phyloP scores from a whole-genome alignment of 2,797 vertebrate species.

The Clarias fuscus region DNA sequence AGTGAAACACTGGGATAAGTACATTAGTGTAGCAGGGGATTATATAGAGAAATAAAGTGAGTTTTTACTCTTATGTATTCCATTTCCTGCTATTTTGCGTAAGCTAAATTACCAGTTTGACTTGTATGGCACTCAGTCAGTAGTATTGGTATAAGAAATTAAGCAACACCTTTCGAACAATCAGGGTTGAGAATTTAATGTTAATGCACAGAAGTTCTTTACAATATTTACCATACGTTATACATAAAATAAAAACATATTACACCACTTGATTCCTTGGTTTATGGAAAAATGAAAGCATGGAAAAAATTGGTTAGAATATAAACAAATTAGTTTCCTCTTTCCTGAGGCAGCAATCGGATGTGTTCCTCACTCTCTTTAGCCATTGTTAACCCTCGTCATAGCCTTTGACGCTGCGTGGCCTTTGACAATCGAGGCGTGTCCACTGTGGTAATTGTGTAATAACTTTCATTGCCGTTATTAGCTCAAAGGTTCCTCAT shows the following conservation, averaged over 20 bases:
- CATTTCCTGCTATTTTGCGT: too few relatives aligned
- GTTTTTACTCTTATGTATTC: too few relatives aligned
- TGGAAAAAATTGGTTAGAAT: neutral
- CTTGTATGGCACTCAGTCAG: too few relatives aligned
- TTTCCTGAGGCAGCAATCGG: neutral
- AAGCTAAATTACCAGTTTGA: too few relatives aligned
- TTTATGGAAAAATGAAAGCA: neutral
- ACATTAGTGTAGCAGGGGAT: too few relatives aligned
- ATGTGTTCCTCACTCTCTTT: neutral
- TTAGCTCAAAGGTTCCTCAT: constrained; percentile 53
- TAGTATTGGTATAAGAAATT: neutral
- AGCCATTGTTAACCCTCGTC: constrained; percentile 1
- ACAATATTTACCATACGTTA: neutral
- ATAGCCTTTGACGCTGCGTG: constrained; percentile 13
- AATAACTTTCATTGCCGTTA: constrained; percentile 50
- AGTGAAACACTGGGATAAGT: too few relatives aligned
- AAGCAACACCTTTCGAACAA: neutral
- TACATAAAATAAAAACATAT: neutral
- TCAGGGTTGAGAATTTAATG: neutral
- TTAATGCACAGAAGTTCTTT: neutral
- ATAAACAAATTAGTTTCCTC: neutral
- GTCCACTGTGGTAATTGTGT: constrained; percentile 40
- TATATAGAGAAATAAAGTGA: too few relatives aligned
- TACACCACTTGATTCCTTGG: too few relatives aligned
- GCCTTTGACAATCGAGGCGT: constrained; percentile 3